phyloP scores from a whole-genome alignment of 2,888 invertebrate genomes.

The Ectropis crepuscularia region DNA sequence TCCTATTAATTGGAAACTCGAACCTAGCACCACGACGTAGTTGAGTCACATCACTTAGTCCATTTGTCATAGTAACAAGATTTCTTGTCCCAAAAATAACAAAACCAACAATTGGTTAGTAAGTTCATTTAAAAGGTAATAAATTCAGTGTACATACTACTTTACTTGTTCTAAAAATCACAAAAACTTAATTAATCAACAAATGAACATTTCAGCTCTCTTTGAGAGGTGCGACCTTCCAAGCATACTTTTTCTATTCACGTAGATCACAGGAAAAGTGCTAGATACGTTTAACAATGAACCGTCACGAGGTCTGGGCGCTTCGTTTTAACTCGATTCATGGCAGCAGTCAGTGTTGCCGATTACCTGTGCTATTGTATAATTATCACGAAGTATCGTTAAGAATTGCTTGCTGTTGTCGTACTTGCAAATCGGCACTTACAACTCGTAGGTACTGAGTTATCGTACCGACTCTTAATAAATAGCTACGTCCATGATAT shows the following conservation, averaged over 20 bases:
- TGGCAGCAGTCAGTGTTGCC: slow-evolving; percentile 32
- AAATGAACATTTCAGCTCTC: slow-evolving; percentile 17
- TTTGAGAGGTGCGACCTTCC: slow-evolving; percentile 32
- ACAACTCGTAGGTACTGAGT: too few relatives aligned
- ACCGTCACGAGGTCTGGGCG: slow-evolving; percentile 49
- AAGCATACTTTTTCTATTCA: slow-evolving; percentile 23
- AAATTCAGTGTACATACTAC: background rate
- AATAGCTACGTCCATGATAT: too few relatives aligned
- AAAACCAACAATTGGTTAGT: too few relatives aligned
- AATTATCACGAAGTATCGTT: slow-evolving; percentile 10
- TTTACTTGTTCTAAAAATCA: slow-evolving; percentile 4
- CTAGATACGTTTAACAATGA: slow-evolving; percentile 42
- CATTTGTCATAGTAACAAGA: too few relatives aligned
- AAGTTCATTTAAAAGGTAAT: too few relatives aligned
- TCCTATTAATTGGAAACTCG: too few relatives aligned
- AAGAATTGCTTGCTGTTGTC: background rate
- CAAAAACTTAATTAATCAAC: slow-evolving; percentile 27
- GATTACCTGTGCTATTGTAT: slow-evolving; percentile 12
- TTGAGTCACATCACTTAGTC: too few relatives aligned
- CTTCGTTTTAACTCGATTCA: slow-evolving; percentile 47
- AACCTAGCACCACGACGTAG: too few relatives aligned
- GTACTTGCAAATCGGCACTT: background rate
- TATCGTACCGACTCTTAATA: too few relatives aligned
- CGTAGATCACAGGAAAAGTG: slow-evolving; percentile 37
- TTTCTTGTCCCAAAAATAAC: too few relatives aligned